phyloP scores from a whole-genome alignment of 2,888 invertebrate genomes.

The Steinernema carpocapsae region DNA sequence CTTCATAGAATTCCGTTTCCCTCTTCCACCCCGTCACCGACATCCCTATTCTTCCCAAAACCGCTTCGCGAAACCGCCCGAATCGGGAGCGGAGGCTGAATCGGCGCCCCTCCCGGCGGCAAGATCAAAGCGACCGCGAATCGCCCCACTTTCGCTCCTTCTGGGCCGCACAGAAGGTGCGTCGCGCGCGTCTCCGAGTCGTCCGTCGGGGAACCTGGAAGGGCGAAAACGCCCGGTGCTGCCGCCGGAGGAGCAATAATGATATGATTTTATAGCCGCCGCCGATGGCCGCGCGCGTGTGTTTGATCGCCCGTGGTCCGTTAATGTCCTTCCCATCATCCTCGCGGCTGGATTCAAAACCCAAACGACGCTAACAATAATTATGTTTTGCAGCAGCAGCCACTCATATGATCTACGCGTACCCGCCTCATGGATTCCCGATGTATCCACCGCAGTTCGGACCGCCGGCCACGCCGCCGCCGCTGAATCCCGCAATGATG shows the following conservation, averaged over 20 bases:
- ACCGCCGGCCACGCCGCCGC: neutral
- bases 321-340: slow-evolving; percentile 1
- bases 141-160: neutral
- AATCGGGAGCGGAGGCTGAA: neutral
- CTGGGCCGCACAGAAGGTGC: slow-evolving; percentile 18
- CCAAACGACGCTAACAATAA: neutral
- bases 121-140: slow-evolving; percentile 14
- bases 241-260: slow-evolving; percentile 18
- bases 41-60: neutral
- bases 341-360: neutral
- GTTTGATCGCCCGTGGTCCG: slow-evolving; percentile 4
- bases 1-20: neutral
- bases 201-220: too few species aligned
- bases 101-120: slow-evolving; percentile 15
- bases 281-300: slow-evolving; percentile 1
- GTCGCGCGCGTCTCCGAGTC: neutral
- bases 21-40: neutral
- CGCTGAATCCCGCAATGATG: too few species aligned
- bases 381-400: slow-evolving; percentile 8
- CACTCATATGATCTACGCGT: neutral
- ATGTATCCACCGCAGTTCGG: too few species aligned
- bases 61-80: neutral
- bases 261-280: slow-evolving; percentile 26
- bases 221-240: too few species aligned
- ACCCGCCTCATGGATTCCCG: neutral